Base-by-base conservation (phyloP, 2,797 vertebrate genomes). In the Hydrolagus colliei region DNA sequence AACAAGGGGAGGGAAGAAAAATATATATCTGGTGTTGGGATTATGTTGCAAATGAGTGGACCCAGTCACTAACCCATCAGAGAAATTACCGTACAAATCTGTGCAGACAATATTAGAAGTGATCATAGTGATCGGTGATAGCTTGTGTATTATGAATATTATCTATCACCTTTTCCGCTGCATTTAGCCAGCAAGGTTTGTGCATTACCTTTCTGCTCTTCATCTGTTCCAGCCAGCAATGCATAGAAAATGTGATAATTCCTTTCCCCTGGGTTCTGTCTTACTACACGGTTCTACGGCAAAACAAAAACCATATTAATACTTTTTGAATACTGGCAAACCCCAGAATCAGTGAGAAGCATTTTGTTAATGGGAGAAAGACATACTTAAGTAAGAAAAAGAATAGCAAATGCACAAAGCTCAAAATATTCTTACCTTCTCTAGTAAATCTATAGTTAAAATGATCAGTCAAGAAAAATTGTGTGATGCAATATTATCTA, bases 211-310 rank as follows among this genome's bases (percentile, higher is more conserved):
- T 89, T 95, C 88, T 97, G 95, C 87, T 94, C 94, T 65, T 87
- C 90, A 88, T 92, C 94, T 89, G 96, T 93, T 91, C 98, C 98
- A 22, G 96, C 95, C 91, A 98, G 92, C 91, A 99, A 93, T 78
- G 97, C 97, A 73, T 99, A 99, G 91, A 99, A 99, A 87, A 99
- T 95, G 93, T 99, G 98, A 90, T 97, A 99, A 94, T 98, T 99
- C 88, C 97, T 96, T 91, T 99, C 97, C 65, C 96, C 96, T 0
- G 97, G 97, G 89, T 99, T 99, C 91, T 99, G 98, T 67, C 97
- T 94, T 86, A 99, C 97, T 87, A 99, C 97, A 76, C 97, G 96
- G 89, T 98, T 99, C 98, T 99, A 92, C 76, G 86, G 88, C 18
- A 85, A 3, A 62, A 35, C 86, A 87, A 76, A 65, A 86, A 32